phyloP scores from a whole-genome alignment of 1,140 invertebrate genomes.

The Zaprionus camerounensis region DNA sequence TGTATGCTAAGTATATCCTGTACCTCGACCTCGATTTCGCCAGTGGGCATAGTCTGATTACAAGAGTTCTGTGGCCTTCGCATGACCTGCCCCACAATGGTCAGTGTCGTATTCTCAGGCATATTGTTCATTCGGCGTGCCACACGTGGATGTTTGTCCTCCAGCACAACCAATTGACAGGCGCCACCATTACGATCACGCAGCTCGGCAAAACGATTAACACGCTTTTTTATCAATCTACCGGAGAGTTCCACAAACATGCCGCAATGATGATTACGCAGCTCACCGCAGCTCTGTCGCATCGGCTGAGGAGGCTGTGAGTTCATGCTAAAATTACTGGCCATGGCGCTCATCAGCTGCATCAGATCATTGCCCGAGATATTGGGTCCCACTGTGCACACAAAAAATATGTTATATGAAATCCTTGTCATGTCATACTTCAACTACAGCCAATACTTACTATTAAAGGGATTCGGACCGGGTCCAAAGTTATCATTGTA shows the following conservation, averaged over 20 bases:
- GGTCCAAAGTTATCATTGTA: slow-evolving; percentile 72
- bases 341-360: slow-evolving; percentile 80
- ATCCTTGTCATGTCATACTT: background rate
- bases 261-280: slow-evolving; percentile 78
- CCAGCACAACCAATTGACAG: slow-evolving; percentile 84
- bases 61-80: slow-evolving; percentile 74
- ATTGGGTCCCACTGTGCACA: slow-evolving; percentile 65
- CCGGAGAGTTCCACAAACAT: slow-evolving; percentile 83
- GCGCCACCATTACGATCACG: slow-evolving; percentile 81
- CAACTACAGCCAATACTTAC: slow-evolving; percentile 42
- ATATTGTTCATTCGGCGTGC: slow-evolving; percentile 83
- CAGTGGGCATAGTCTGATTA: slow-evolving; percentile 84
- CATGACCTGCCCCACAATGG: slow-evolving; percentile 82
- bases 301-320: slow-evolving; percentile 75
- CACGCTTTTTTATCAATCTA: slow-evolving; percentile 79
- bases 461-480: slow-evolving; percentile 75
- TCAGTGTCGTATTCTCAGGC: slow-evolving; percentile 82
- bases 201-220: slow-evolving; percentile 83
- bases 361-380: slow-evolving; percentile 75
- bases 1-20: slow-evolving; percentile 82
- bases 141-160: slow-evolving; percentile 82
- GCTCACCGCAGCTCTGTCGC: slow-evolving; percentile 82
- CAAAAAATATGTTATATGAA: background rate
- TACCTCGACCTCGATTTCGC: slow-evolving; percentile 84
- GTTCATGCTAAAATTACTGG: slow-evolving; percentile 81